Conservation (phyloP, 2,888 invertebrate species). For the Acanthococcus lagerstroemiae region DNA sequence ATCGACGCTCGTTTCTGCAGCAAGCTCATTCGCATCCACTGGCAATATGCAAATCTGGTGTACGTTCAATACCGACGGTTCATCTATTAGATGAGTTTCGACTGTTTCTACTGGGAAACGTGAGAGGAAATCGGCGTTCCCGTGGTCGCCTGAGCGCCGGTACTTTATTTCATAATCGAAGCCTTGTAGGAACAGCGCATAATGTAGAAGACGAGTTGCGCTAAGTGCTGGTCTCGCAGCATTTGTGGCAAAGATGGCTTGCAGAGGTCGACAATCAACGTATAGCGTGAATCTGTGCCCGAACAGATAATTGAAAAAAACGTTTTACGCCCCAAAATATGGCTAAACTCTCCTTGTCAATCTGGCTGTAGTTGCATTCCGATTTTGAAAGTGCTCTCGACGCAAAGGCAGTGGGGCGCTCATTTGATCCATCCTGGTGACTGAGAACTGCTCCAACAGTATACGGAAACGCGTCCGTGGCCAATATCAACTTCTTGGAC, state of each 20-base stretch:
- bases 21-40: background rate
- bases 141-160: background rate
- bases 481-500: background rate
- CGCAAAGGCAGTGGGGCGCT: slow-evolving; percentile 24
- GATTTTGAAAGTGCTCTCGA: slow-evolving; percentile 19
- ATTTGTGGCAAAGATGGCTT: background rate
- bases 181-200: slow-evolving; percentile 13
- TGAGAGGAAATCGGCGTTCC: too few species aligned
- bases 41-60: too few species aligned
- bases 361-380: slow-evolving; percentile 31
- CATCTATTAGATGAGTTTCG: too few species aligned
- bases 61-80: too few species aligned
- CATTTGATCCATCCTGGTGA: background rate
- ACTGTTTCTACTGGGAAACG: too few species aligned
- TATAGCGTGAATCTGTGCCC: background rate
- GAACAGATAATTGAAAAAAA: slow-evolving; percentile 31
- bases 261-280: background rate
- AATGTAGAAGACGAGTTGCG: slow-evolving; percentile 1
- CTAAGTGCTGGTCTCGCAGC: background rate
- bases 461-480: slow-evolving; percentile 13
- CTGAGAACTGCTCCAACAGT: slow-evolving; percentile 11
- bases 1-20: background rate
- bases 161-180: slow-evolving; percentile 4
- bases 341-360: slow-evolving; percentile 33
- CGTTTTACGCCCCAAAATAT: slow-evolving; percentile 31